Evolutionary conservation across 2,797 vertebrate genomes (phyloP).

Genomic region (Falco rusticolus): DNA sequence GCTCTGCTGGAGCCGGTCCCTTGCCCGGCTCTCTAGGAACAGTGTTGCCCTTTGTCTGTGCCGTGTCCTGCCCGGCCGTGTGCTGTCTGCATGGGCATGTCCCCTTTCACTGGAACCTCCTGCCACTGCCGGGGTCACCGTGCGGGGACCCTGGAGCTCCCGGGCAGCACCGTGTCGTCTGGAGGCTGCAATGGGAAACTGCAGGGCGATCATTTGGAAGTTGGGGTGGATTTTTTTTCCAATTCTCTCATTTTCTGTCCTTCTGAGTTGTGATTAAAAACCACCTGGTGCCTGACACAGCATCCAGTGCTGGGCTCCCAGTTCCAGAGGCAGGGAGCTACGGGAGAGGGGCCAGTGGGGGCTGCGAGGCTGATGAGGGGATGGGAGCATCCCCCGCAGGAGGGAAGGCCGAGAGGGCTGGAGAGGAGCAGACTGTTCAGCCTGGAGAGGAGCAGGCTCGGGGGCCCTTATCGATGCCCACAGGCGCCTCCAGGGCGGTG

Average conservation of each 20-base stretch:
- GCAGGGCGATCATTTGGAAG: accelerated
- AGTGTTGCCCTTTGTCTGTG: not conserved
- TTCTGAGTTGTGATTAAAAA: not conserved
- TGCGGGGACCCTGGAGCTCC: not conserved
- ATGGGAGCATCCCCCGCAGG: too few species aligned
- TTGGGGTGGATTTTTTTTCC: accelerated
- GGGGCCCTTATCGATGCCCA: too few species aligned
- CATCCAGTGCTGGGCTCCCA: too few species aligned
- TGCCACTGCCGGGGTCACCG: not conserved
- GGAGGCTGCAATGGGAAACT: accelerated
- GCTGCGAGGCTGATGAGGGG: too few species aligned
- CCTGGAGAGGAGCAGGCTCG: too few species aligned
- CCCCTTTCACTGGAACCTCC: not conserved
- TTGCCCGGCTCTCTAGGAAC: not conserved
- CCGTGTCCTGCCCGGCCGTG: not conserved
- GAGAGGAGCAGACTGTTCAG: too few species aligned
- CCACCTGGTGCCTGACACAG: too few species aligned
- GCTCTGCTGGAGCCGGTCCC: not conserved
- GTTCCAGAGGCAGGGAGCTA: too few species aligned
- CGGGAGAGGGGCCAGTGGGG: too few species aligned
- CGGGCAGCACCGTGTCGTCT: accelerated
- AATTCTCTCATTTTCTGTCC: not conserved
- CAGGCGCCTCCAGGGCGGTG: too few species aligned
- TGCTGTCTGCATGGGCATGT: not conserved
- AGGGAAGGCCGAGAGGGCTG: too few species aligned